These are phyloP conservation scores for Machaerirhynchus nigripectus DNA, from an alignment of 2,113 vertebrate species.

Conservation along the genomic window DNA sequence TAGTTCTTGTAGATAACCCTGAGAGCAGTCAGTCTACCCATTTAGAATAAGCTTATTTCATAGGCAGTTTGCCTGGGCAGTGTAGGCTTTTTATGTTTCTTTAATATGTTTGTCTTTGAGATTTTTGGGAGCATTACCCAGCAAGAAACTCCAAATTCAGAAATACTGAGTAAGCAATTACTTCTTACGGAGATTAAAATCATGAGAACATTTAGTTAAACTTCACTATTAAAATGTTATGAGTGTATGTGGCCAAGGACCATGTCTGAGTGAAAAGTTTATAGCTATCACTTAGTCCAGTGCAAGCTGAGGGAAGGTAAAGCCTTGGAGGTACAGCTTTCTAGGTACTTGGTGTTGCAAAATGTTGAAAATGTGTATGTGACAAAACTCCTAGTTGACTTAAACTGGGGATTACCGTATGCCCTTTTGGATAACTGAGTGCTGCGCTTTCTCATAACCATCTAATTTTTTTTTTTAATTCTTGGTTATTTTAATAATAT, in stretches of 20 bases:
- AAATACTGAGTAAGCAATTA: not conserved
- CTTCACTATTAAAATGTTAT: not conserved
- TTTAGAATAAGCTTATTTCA: not conserved
- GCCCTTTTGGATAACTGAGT: not conserved
- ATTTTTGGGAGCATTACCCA: not conserved
- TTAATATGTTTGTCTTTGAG: not conserved
- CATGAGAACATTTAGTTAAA: not conserved
- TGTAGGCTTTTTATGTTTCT: not conserved
- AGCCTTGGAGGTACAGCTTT: not conserved
- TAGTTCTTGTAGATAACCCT: not conserved
- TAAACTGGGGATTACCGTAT: not conserved
- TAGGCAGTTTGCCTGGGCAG: not conserved
- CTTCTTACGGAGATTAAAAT: not conserved
- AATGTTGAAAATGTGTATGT: not conserved
- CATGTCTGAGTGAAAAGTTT: not conserved
- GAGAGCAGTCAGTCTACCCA: not conserved
- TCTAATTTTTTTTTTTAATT: not conserved
- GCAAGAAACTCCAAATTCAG: not conserved
- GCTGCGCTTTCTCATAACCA: not conserved
- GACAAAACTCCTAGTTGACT: not conserved
- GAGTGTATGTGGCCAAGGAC: not conserved
- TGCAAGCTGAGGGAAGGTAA: not conserved
- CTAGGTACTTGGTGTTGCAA: not conserved
- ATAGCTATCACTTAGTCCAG: not conserved
- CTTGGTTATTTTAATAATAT: not conserved